These are phyloP conservation scores for Zenarchopterus dispar DNA, from an alignment of 2,797 vertebrate species.

Conservation along the genomic window DNA sequence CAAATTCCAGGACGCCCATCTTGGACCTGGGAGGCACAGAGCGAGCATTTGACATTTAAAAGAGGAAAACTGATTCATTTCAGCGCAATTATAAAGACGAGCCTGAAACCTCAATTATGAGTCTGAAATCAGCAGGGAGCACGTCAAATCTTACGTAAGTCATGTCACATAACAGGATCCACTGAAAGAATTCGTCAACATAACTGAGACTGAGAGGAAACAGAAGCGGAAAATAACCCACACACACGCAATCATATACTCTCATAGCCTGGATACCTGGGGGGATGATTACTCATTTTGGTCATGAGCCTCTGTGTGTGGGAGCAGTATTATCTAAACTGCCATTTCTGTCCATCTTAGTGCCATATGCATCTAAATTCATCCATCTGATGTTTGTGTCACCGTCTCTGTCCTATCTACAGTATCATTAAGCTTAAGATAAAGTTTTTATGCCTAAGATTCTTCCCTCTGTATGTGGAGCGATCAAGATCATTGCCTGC, in stretches of 20 bases:
- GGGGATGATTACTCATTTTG: constrained; percentile 67
- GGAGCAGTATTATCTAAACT: constrained; percentile 41
- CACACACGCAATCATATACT: constrained; percentile 23
- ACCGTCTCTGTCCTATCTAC: not conserved
- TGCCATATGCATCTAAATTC: constrained; percentile 27
- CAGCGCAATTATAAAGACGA: constrained; percentile 54
- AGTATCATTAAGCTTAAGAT: constrained; percentile 4
- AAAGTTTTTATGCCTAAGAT: not conserved
- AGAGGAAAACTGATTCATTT: constrained; percentile 46
- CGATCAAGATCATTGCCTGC: constrained; percentile 20
- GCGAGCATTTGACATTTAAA: not conserved
- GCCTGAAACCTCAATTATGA: constrained; percentile 67
- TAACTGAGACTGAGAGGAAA: constrained; percentile 46
- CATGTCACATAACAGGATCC: constrained; percentile 59
- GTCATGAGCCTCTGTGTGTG: constrained; percentile 53
- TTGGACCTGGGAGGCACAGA: constrained; percentile 84
- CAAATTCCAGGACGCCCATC: constrained; percentile 99
- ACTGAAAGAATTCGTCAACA: constrained; percentile 55
- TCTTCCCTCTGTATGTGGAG: constrained; percentile 10
- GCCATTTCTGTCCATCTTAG: constrained; percentile 42
- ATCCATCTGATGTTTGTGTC: constrained; percentile 10
- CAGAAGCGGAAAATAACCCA: constrained; percentile 4
- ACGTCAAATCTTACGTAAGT: constrained; percentile 57
- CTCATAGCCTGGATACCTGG: constrained; percentile 55
- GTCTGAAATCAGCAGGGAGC: constrained; percentile 60